Evolutionary conservation across 1,140 invertebrate species (phyloP), one percentile per base, ranked within the genome.

Genomic region (Plodia interpunctella): DNA sequence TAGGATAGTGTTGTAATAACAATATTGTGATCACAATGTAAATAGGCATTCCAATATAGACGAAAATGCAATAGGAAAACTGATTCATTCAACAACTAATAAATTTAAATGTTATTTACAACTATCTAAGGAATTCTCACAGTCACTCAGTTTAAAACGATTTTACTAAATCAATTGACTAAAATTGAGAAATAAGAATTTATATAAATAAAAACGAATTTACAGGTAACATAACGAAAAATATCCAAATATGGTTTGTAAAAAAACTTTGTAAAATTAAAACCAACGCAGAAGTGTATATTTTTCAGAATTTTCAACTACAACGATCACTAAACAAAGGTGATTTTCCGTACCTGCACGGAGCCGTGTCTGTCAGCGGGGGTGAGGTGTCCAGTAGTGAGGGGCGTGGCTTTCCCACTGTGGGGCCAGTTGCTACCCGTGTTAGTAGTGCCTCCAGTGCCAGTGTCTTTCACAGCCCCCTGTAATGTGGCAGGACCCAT

Each of bases 331-430:
- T 56, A 67, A 55, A 68, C 60, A 63, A 30, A 30, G 49, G 21
- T 56, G 64, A 44, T 2, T 10, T 44, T 1, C 15, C 38, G 92
- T 92, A 97, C 96, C 96, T 97, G 96, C 75, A 97, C 96, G 83
- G 96, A 97, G 88, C 97, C 97, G 90, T 97, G 96, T 89, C 97
- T 94, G 92, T 97, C 96, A 80, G 96, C 96, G 74, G 97, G 96
- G 69, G 96, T 97, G 78, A 98, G 93, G 90, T 94, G 94, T 72
- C 94, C 93, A 72, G 94, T 92, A 83, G 93, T 90, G 79, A 91
- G 88, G 60, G 91, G 91, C 60, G 90, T 91, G 64, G 92, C 82
- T 86, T 92, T 91, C n/a, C 87, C 87, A 59, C 87, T 87, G 60
- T 85, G 84, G 1, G 87, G 87, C 87, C 87, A 88, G 65, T 85